Evolutionary conservation across 2,888 invertebrate genomes (phyloP).

Genomic region (Drosophila melanocephala): DNA sequence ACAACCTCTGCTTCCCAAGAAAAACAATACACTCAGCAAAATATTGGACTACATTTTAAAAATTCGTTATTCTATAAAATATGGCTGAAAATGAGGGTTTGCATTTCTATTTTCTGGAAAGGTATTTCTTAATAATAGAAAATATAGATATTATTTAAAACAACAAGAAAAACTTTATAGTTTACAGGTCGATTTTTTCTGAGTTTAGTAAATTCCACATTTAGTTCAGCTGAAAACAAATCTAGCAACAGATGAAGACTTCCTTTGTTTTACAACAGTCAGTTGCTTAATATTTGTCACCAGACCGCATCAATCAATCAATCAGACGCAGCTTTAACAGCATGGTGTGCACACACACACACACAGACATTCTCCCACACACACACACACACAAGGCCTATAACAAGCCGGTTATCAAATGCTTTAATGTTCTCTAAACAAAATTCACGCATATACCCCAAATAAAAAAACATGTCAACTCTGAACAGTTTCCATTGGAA

Average conservation of each 20-base stretch:
- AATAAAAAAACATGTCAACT: conserved; percentile 28
- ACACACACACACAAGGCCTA: conserved; percentile 8
- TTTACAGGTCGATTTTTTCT: neutral
- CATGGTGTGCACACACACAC: conserved; percentile 11
- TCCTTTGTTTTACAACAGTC: neutral
- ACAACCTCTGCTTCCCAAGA: neutral
- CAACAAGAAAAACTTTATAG: neutral
- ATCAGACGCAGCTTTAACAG: neutral
- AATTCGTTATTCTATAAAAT: neutral
- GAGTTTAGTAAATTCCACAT: neutral
- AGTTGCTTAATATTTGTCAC: neutral
- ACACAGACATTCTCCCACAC: conserved; percentile 6
- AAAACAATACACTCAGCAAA: neutral
- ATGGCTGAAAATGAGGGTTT: neutral
- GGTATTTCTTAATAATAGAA: neutral
- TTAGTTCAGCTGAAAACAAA: neutral
- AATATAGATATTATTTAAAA: neutral
- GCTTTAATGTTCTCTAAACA: conserved; percentile 54
- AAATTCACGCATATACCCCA: conserved; percentile 49
- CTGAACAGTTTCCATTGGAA: conserved; percentile 48
- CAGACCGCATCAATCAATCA: neutral
- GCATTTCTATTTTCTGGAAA: neutral
- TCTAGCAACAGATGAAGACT: neutral
- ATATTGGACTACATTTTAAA: neutral
- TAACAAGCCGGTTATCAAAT: conserved; percentile 28